Conservation (phyloP, 2,797 vertebrate species). For the Discoglossus pictus region DNA sequence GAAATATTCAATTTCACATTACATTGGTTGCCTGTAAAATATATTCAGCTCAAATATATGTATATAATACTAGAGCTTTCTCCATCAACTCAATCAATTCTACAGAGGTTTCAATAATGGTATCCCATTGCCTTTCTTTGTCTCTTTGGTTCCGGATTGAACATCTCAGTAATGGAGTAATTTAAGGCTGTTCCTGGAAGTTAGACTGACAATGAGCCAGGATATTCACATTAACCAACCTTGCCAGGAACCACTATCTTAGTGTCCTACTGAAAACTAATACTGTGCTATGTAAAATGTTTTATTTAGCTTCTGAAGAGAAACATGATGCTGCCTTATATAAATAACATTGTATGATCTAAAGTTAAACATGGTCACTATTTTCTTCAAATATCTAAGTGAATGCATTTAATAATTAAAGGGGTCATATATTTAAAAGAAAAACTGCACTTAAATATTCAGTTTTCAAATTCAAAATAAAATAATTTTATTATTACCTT, state of each 20-base stretch:
- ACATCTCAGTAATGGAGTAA: conserved; percentile 48
- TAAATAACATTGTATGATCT: background rate
- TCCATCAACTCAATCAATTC: conserved; percentile 48
- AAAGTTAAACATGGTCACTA: background rate
- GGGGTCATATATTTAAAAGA: no score
- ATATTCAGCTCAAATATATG: conserved; percentile 44
- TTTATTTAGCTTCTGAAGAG: background rate
- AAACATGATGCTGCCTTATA: background rate
- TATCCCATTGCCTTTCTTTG: conserved; percentile 49
- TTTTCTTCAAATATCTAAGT: no score
- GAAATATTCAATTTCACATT: conserved; percentile 34
- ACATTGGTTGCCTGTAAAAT: conserved; percentile 45
- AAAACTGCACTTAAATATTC: no score
- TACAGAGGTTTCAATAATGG: conserved; percentile 44
- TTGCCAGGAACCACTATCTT: conserved; percentile 44
- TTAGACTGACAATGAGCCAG: conserved; percentile 47
- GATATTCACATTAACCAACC: conserved; percentile 43
- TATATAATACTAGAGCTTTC: conserved; percentile 37
- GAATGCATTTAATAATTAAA: no score
- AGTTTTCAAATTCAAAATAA: no score
- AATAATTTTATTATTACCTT: no score
- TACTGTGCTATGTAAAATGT: conserved; percentile 11
- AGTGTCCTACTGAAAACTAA: conserved; percentile 18
- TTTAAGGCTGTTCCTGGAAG: conserved; percentile 51
- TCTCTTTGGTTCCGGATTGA: conserved; percentile 50